A percentile compares a stretch with the other conserved stretches of the same genome.
Evolutionary conservation across 1,140 invertebrate genomes (phyloP).

Genomic region (Euura saliciscinereae): DNA sequence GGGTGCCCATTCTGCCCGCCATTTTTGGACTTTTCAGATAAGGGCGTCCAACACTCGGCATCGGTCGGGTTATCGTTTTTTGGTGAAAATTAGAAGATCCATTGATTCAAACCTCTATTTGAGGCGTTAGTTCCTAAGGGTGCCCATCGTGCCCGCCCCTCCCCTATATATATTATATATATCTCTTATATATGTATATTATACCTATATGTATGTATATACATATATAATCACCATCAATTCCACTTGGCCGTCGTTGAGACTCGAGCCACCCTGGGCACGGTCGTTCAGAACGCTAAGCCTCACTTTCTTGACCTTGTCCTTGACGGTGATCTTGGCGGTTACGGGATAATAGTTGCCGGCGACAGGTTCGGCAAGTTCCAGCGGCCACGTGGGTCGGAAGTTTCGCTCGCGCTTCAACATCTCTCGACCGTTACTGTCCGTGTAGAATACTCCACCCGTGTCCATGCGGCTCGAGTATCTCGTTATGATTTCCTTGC

Average conservation of each 20-base stretch:
- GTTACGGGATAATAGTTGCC: constrained; percentile 96
- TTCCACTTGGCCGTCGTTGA: constrained; percentile 78
- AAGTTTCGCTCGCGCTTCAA: constrained; percentile 75
- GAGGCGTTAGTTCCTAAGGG: too few species aligned
- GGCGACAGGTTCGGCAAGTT: constrained; percentile 73
- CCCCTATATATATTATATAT: too few species aligned
- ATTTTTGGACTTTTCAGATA: too few species aligned
- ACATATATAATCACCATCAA: constrained; percentile 69
- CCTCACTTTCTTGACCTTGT: constrained; percentile 58
- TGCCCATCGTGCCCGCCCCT: too few species aligned
- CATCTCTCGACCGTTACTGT: constrained; percentile 92
- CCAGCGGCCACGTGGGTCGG: constrained; percentile 75
- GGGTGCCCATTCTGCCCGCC: too few species aligned
- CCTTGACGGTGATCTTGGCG: constrained; percentile 76
- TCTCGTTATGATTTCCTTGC: constrained; percentile 83
- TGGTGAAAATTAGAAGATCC: too few species aligned
- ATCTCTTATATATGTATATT: constrained; percentile 24
- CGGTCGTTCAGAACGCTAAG: constrained; percentile 83
- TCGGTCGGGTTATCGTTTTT: too few species aligned
- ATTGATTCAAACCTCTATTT: too few species aligned
- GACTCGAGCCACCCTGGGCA: constrained; percentile 84
- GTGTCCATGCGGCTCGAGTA: constrained; percentile 72
- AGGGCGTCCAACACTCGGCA: too few species aligned
- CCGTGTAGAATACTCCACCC: constrained; percentile 83
- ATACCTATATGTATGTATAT: not conserved